Evolutionary conservation across 1,140 invertebrate species (phyloP), one percentile per base, ranked within the genome.

Genomic region (Aplysia californica): DNA sequence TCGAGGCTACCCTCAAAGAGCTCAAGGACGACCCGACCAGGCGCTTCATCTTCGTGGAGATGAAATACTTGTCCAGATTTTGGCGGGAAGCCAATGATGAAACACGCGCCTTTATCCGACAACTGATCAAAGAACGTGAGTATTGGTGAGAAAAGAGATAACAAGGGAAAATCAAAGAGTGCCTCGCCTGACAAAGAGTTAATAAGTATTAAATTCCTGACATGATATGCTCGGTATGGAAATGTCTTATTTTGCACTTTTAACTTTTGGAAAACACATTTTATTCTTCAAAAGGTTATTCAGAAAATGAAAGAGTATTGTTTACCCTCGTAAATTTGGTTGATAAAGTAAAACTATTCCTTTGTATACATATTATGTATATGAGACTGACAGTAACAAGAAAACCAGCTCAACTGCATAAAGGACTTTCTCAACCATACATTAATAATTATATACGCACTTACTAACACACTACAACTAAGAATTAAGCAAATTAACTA

Each of bases 1-100:
- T 98, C 10, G 95, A 97, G 86, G 95, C 95, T 0, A 96, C 97
- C 0, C 89, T 98, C 1, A 90, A 92, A 29, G 93, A 95, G 69
- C 89, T 98, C 0, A 84, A 92, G 76, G 92, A 93, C 79, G 92
- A 97, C 89, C 92, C 94, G 20, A 82, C 87, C 3, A 82, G 90
- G n/a, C 38, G 91, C 80, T 92, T 93, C 83, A 92, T 93, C 38
- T 93, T 93, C 79, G 93, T 93, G 33, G 93, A 94, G 85, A 92
- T 95, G 0, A 95, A 95, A 0, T 99, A 95, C 90, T 95, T 99
- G 79, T 95, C 94, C 92, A 93, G 94, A 85, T 99, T 97, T 97
- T 98, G 96, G 94, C 83, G 91, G 10, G 91, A 94, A n/a, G 95
- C 91, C 20, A 92, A 94, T 0, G 82, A 86, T 1, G 90, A 91